A percentile compares a stretch with the other conserved stretches of the same genome.
These are phyloP conservation scores for Matsumurasca onukii DNA, from an alignment of 1,140 invertebrate species.

Conservation along the genomic window DNA sequence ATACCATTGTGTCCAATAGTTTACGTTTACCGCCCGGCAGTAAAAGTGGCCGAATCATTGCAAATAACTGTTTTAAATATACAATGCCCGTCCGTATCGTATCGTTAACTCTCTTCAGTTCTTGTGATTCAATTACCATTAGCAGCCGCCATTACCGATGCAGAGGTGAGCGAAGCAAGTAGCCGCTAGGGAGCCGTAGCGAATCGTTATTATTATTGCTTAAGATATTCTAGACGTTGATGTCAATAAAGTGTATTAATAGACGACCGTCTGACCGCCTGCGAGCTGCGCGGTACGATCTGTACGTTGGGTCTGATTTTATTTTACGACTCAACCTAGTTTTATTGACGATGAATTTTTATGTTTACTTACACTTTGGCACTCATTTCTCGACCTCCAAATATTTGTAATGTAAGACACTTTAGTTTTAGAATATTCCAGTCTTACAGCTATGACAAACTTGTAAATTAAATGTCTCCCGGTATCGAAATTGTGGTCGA, in stretches of 20 bases:
- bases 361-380: too few species aligned
- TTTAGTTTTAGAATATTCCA: too few species aligned
- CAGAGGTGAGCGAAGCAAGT: not conserved
- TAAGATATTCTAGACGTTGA: not conserved
- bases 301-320: too few species aligned
- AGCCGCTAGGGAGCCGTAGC: not conserved
- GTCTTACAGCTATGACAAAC: too few species aligned
- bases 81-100: not conserved
- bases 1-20: not conserved
- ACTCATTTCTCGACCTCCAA: too few species aligned
- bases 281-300: not conserved
- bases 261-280: not conserved
- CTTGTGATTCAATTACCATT: not conserved
- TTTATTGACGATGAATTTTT: too few species aligned
- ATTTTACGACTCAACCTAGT: too few species aligned
- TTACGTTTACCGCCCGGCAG: not conserved
- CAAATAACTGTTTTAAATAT: constrained; percentile 1
- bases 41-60: not conserved
- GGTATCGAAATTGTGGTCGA: too few species aligned
- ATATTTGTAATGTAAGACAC: too few species aligned
- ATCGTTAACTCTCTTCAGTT: not conserved
- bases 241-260: not conserved
- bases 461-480: too few species aligned
- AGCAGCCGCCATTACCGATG: not conserved
- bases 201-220: not conserved